Evolutionary conservation across 2,797 vertebrate species (phyloP), one percentile per base, ranked within the genome.

Genomic region (Diplodus puntazzo): DNA sequence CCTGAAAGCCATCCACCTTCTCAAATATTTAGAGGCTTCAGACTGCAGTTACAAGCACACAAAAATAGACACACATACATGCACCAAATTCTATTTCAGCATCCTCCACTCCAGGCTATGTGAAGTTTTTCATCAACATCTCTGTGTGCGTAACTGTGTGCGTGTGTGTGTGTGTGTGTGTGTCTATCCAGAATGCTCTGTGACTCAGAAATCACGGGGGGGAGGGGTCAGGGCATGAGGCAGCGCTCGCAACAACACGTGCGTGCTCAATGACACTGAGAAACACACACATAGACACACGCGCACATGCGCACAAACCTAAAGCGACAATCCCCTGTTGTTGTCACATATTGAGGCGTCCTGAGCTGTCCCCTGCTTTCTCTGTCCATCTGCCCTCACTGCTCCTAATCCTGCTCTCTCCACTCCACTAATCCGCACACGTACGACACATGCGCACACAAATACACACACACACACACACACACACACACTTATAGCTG

Each of bases 211-310:
- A 78, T 71, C 75, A 46, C 58, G 62, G 50, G 45, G 75, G 79
- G 90, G 83, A 76, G 89, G 90, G 84, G 55, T 80, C 52, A 39
- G 75, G 39, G 91, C 92, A 92, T 91, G 92, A 92, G 90, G 92
- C 90, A 79, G 82, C 60, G 17, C 85, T 88, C 73, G 46, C 59
- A 68, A 70, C 70, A 69, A 91, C 92, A 93, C 80, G 92, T 92
- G 90, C 69, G 14, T 84, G 81, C 76, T 77, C 78, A 73, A 2
- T 82, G 87, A 89, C 77, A 85, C 57, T 34, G 63, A 77, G 75
- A 84, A 12, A 64, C 58, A 69, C 63, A 59, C 53, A 46, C 61
- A 63, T 49, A 34, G 30, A 34, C 30, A 45, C 57, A 68, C 72
- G 34, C 30, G 25, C 80, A 73, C 85, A 87, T 68, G 77, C 86